phyloP scores from a whole-genome alignment of 2,113 vertebrate genomes.

The Otis tarda region DNA sequence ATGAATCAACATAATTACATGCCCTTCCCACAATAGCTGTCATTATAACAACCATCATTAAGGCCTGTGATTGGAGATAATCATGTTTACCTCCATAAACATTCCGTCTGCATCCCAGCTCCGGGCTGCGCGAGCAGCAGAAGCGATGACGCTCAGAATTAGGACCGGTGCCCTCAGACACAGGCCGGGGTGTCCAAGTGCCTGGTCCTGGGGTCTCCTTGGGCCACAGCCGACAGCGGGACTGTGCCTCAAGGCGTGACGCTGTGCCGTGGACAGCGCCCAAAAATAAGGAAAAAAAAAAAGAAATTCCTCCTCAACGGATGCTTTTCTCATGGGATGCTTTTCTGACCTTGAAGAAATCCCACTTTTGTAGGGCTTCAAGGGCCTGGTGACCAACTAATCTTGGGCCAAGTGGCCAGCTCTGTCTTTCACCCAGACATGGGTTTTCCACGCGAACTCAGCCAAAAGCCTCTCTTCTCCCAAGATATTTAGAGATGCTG shows the following conservation, averaged over 20 bases:
- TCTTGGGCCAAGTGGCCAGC: background rate
- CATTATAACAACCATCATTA: slow-evolving; percentile 66
- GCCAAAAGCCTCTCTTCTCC: background rate
- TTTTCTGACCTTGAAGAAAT: background rate
- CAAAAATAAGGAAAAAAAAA: background rate
- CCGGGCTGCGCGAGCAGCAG: background rate
- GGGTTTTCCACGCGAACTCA: background rate
- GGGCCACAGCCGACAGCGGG: background rate
- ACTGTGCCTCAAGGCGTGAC: background rate
- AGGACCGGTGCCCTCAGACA: background rate
- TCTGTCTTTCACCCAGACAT: background rate
- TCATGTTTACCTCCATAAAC: slow-evolving; percentile 66
- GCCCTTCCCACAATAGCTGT: slow-evolving; percentile 61
- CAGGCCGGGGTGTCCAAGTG: accelerated
- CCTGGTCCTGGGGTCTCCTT: background rate
- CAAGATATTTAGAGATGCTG: background rate
- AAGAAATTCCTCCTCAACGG: background rate
- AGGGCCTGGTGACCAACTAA: background rate
- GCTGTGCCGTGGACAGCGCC: background rate
- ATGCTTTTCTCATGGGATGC: background rate
- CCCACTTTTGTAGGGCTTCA: background rate
- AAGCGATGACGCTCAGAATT: background rate
- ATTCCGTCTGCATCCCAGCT: slow-evolving; percentile 26
- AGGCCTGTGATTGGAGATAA: slow-evolving; percentile 65
- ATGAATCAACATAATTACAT: slow-evolving; percentile 69